Conservation (phyloP, 2,888 invertebrate species). For the Baronia brevicornis region DNA sequence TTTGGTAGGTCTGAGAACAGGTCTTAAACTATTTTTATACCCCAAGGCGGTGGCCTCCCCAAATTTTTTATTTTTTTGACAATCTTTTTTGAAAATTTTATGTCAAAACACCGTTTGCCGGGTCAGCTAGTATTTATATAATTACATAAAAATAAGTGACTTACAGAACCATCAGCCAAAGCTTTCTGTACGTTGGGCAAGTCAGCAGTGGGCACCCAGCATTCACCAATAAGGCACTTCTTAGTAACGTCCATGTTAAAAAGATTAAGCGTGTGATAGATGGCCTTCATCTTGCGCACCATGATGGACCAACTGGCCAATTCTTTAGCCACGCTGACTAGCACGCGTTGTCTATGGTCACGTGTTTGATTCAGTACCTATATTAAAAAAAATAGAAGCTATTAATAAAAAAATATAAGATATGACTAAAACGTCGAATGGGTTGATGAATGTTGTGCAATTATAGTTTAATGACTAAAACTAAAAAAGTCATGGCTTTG, state of each 20-base stretch:
- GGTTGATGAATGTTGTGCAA: too few species aligned
- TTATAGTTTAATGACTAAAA: too few species aligned
- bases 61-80: too few species aligned
- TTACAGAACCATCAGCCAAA: constrained; percentile 86
- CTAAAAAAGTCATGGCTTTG: too few species aligned
- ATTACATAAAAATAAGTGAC: constrained; percentile 30
- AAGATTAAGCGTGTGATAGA: constrained; percentile 91
- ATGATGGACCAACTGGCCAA: constrained; percentile 92
- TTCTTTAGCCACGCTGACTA: constrained; percentile 91
- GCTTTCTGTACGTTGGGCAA: constrained; percentile 85
- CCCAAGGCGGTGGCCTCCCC: too few species aligned
- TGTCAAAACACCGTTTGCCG: not conserved
- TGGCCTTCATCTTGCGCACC: constrained; percentile 94
- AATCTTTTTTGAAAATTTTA: not conserved
- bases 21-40: too few species aligned
- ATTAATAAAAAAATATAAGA: not conserved
- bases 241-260: constrained; percentile 92
- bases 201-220: constrained; percentile 86
- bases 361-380: constrained; percentile 93
- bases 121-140: constrained; percentile 5
- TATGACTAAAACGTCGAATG: too few species aligned
- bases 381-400: constrained; percentile 6
- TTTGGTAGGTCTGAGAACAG: too few species aligned
- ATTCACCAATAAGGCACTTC: constrained; percentile 90
- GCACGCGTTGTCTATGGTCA: constrained; percentile 91